Evolutionary conservation across 2,113 vertebrate genomes (phyloP).

Genomic region (Brachyistius frenatus): DNA sequence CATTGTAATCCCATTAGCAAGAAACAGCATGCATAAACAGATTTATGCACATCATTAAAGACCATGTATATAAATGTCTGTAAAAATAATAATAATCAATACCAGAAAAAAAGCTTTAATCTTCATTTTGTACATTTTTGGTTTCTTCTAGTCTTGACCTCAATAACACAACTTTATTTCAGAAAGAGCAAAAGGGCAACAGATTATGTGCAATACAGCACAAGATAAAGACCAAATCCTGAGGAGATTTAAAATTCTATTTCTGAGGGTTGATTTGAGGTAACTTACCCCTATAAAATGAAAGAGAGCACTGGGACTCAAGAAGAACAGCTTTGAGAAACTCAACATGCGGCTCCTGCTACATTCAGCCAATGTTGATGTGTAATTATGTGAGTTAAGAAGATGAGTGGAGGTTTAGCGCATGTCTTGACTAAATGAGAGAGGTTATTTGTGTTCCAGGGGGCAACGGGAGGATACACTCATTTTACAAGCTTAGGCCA

Average conservation of each 20-base stretch:
- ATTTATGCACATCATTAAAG: conserved; percentile 10
- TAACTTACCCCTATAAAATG: conserved; percentile 10
- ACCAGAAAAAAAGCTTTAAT: neutral
- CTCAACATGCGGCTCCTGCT: conserved; percentile 20
- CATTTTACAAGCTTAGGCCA: conserved; percentile 53
- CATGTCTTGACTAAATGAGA: conserved; percentile 65
- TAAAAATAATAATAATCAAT: neutral
- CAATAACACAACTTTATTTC: conserved; percentile 1
- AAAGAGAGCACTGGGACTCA: conserved; percentile 20
- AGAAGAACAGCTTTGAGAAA: conserved; percentile 45
- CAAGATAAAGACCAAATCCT: conserved; percentile 44
- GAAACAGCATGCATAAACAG: conserved; percentile 23
- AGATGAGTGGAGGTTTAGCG: conserved; percentile 65
- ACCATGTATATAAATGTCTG: conserved; percentile 15
- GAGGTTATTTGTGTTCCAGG: conserved; percentile 60
- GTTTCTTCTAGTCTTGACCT: conserved; percentile 8
- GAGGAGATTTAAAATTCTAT: conserved; percentile 36
- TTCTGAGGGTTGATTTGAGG: conserved; percentile 25
- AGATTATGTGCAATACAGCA: conserved; percentile 38
- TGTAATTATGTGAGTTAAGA: conserved; percentile 70
- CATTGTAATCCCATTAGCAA: conserved; percentile 34
- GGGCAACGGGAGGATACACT: conserved; percentile 51
- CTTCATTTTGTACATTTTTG: conserved; percentile 27
- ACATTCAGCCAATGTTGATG: conserved; percentile 60
- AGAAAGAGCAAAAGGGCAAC: conserved; percentile 2